Conservation (phyloP, 2,113 vertebrate genomes). For the Hyla sarda region DNA sequence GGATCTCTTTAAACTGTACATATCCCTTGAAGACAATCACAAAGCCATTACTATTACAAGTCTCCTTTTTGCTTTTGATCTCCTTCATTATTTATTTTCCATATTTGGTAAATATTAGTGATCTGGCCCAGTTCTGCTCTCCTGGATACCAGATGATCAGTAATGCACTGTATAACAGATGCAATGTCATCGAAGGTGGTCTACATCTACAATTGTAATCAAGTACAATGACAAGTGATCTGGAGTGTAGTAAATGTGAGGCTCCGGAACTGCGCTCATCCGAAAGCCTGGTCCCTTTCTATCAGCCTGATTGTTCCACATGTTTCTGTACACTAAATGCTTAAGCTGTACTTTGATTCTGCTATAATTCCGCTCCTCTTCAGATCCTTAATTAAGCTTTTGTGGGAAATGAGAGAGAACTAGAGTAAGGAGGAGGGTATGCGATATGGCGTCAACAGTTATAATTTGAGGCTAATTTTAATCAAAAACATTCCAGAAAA, state of each 20-base stretch:
- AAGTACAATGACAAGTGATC: not conserved
- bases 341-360: slow-evolving; percentile 36
- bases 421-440: not conserved
- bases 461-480: slow-evolving; percentile 29
- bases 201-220: not conserved
- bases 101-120: not conserved
- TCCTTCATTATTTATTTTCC: not conserved
- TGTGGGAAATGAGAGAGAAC: slow-evolving; percentile 18
- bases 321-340: slow-evolving; percentile 20
- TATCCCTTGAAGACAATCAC: no score
- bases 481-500: slow-evolving; percentile 3
- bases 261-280: not conserved
- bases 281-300: not conserved
- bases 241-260: not conserved
- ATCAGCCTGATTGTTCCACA: slow-evolving; percentile 8
- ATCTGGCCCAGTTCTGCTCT: not conserved
- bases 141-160: not conserved
- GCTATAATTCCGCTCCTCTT: slow-evolving; percentile 36
- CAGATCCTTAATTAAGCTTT: slow-evolving; percentile 46
- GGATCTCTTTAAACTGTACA: no score
- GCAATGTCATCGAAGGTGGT: not conserved
- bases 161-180: not conserved
- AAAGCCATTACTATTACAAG: not conserved
- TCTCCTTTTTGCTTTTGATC: not conserved
- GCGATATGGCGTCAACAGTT: not conserved